Evolutionary conservation across 2,113 vertebrate species (phyloP), one percentile per base, ranked within the genome.

Genomic region (Strigops habroptila): DNA sequence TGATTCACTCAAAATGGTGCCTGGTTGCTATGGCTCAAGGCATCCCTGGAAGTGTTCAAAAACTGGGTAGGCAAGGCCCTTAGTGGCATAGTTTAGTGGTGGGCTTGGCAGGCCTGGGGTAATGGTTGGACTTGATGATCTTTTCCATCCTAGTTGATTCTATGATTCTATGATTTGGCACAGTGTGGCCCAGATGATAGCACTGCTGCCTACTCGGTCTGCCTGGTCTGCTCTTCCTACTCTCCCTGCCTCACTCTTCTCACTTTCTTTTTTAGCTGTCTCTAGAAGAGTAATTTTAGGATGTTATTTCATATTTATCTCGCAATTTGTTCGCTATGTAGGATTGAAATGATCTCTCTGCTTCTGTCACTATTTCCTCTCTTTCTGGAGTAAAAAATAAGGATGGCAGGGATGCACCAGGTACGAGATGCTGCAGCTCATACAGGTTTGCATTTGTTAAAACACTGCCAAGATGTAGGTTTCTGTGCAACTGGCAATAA

Each of bases 111-210:
- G 28, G 30, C 52, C 52, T 53, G 52, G 52, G 17, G 28, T 53
- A 53, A 53, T 53, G 16, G 52, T 30, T 53, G 52, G 52, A 31
- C 28, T 53, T 53, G 52, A 18, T 44, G 44, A 53, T 53, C 52
- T 53, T 53, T 30, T 53, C 52, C 52, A 30, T 31, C 52, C 28
- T 53, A 53, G 52, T 53, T 53, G 52, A 53, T 53, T 53, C 52
- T 31, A 5, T 53, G 28, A 18, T 53, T 53, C 30, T 53, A 31
- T 53, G 28, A 53, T 53, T 31, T 59, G 44, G 2, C 1, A 0
- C 1, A 0, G 2, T 59, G 68, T 43, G 68, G 15, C 77, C 51
- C 37, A 4, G 25, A 8, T 30, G 0, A 0, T 3, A 51, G 65
- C 30, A 18, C n/a, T 9, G 37, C 64, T 80, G 82, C 62, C 70